These are phyloP conservation scores for Zaprionus gabonicus DNA, from an alignment of 1,140 invertebrate genomes.

Conservation along the genomic window DNA sequence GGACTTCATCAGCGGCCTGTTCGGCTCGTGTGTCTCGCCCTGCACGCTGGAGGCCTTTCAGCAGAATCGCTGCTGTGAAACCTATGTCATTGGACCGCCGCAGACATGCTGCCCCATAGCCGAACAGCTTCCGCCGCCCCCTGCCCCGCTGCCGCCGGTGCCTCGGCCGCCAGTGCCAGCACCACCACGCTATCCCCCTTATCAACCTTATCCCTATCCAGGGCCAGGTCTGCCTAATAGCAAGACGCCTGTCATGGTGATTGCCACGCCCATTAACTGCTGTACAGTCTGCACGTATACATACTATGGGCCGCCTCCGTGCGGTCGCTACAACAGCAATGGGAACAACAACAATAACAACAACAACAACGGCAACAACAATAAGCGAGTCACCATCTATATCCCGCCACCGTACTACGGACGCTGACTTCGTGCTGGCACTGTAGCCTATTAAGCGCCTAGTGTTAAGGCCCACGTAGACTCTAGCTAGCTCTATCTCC, in stretches of 20 bases:
- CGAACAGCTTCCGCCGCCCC: slow-evolving; percentile 23
- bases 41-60: slow-evolving; percentile 73
- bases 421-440: slow-evolving; percentile 34
- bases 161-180: slow-evolving; percentile 28
- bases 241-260: slow-evolving; percentile 58
- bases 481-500: background rate
- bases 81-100: slow-evolving; percentile 49
- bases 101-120: slow-evolving; percentile 12
- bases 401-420: slow-evolving; percentile 70
- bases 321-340: slow-evolving; percentile 42
- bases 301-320: slow-evolving; percentile 79
- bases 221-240: slow-evolving; percentile 30
- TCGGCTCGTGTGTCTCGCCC: slow-evolving; percentile 63
- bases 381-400: slow-evolving; percentile 62
- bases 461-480: slow-evolving; percentile 21
- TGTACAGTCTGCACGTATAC: slow-evolving; percentile 69
- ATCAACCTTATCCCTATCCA: slow-evolving; percentile 35
- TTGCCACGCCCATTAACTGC: slow-evolving; percentile 69
- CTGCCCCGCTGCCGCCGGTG: background rate
- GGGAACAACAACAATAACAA: slow-evolving; percentile 23
- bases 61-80: slow-evolving; percentile 71
- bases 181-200: slow-evolving; percentile 7
- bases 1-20: slow-evolving; percentile 63
- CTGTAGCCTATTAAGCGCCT: slow-evolving; percentile 6
- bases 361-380: background rate